A percentile compares a stretch with the other conserved stretches of the same genome.
Conservation (phyloP, 2,797 vertebrate genomes). For the Acanthurus tractus region DNA sequence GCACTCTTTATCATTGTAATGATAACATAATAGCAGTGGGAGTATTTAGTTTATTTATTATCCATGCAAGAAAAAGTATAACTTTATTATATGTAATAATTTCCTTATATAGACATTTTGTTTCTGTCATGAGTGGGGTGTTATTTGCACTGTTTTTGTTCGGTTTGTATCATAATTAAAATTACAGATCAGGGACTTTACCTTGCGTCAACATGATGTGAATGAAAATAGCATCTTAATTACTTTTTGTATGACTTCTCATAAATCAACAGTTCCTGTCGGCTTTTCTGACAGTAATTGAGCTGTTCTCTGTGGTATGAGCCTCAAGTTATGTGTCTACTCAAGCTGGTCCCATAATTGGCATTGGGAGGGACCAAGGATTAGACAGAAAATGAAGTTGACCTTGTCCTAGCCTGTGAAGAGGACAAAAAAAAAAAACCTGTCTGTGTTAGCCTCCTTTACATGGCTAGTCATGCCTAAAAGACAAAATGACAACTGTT, state of each 20-base stretch:
- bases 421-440: conserved; percentile 43
- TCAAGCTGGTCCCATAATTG: conserved; percentile 66
- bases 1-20: conserved; percentile 35
- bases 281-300: conserved; percentile 22
- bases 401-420: conserved; percentile 48
- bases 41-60: conserved; percentile 41
- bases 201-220: conserved; percentile 5
- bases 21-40: conserved; percentile 40
- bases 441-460: conserved; percentile 58
- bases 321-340: conserved; percentile 52
- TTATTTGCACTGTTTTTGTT: conserved; percentile 33
- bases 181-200: conserved; percentile 8
- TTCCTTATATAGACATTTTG: conserved; percentile 23
- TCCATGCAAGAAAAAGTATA: conserved; percentile 11
- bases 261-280: conserved; percentile 41
- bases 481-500: conserved; percentile 61
- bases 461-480: conserved; percentile 64
- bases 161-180: conserved; percentile 41
- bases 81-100: conserved; percentile 21
- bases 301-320: conserved; percentile 20
- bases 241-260: conserved; percentile 25
- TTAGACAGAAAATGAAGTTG: conserved; percentile 64
- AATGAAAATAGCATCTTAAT: conserved; percentile 31
- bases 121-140: conserved; percentile 13
- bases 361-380: conserved; percentile 44